These are phyloP conservation scores for Syngnathus acus DNA, from an alignment of 2,797 vertebrate genomes.

Conservation along the genomic window DNA sequence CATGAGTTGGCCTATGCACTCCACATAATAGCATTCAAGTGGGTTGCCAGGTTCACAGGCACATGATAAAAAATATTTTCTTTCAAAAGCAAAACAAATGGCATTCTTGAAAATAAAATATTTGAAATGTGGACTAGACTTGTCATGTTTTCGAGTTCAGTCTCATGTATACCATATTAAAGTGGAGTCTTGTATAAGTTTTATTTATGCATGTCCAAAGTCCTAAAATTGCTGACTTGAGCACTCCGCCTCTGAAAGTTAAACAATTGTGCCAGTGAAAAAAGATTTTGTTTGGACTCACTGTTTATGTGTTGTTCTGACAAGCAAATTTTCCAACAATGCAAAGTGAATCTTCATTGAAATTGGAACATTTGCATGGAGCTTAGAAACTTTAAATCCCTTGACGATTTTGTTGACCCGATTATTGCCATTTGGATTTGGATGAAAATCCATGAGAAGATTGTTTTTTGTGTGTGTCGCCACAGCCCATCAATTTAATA, in stretches of 20 bases:
- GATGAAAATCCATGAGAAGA: constrained; percentile 51
- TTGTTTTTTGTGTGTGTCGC: constrained; percentile 39
- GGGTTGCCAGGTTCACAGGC: background rate
- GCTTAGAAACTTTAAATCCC: constrained; percentile 47
- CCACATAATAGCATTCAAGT: background rate
- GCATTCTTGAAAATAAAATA: background rate
- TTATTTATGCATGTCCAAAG: background rate
- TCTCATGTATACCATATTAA: background rate
- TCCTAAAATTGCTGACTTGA: background rate
- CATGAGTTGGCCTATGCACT: background rate
- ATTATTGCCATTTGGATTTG: constrained; percentile 52
- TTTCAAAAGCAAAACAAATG: background rate
- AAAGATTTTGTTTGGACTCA: background rate
- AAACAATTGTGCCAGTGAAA: background rate
- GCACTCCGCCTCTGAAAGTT: background rate
- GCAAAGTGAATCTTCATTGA: constrained; percentile 3
- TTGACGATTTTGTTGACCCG: constrained; percentile 38
- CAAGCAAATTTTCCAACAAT: background rate
- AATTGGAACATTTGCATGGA: constrained; percentile 18
- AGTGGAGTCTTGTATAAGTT: background rate
- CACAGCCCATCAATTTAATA: constrained; percentile 46
- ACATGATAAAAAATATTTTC: background rate
- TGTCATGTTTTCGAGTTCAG: background rate
- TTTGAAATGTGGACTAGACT: too few species aligned
- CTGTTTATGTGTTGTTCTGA: background rate